Evolutionary conservation across 2,113 vertebrate genomes (phyloP).

Genomic region (Mastomys natalensis): DNA sequence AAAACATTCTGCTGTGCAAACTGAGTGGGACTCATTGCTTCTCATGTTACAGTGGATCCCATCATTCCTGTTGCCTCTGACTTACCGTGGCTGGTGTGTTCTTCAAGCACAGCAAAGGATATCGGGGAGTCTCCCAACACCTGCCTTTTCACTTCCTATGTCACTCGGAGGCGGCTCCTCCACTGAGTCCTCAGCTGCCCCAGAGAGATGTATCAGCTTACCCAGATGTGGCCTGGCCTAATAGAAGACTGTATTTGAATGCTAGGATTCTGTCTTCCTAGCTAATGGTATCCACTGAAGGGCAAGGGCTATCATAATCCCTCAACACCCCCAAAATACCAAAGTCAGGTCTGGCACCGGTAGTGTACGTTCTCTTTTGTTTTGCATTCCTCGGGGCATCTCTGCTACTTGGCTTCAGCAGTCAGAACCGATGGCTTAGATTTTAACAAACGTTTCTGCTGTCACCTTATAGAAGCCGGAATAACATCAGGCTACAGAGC

Average conservation of each 20-base stretch:
- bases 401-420: background rate
- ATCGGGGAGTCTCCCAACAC: background rate
- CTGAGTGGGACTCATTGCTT: fast-evolving
- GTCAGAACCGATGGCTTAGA: background rate
- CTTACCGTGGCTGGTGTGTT: background rate
- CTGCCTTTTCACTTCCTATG: background rate
- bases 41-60: background rate
- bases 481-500: background rate
- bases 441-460: constrained; percentile 18
- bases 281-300: background rate
- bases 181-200: background rate
- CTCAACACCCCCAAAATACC: background rate
- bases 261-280: background rate
- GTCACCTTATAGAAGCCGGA: background rate
- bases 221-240: background rate
- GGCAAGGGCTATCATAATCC: background rate
- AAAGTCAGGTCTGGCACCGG: background rate
- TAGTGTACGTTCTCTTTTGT: background rate
- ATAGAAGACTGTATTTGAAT: background rate
- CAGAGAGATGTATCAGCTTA: background rate
- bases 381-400: background rate
- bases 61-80: background rate
- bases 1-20: background rate
- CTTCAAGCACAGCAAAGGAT: background rate
- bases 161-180: background rate